phyloP scores from a whole-genome alignment of 2,888 invertebrate species.

The Orthosia incerta region DNA sequence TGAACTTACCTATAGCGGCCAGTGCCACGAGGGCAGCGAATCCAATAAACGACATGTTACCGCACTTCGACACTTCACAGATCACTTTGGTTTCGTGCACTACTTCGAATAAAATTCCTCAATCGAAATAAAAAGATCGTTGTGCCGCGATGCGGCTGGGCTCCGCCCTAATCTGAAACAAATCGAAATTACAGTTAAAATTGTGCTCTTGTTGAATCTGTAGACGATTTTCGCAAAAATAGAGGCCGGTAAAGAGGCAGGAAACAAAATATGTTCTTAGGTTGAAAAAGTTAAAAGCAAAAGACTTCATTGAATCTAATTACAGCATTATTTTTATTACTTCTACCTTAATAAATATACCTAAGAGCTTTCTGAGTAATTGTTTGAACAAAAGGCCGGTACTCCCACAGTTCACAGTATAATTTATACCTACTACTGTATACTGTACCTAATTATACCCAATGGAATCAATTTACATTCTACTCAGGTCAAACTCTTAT shows the following conservation, averaged over 20 bases:
- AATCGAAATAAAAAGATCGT: constrained; percentile 70
- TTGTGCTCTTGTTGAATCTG: constrained; percentile 15
- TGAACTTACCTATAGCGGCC: constrained; percentile 84
- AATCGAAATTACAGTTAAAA: constrained; percentile 65
- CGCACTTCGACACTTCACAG: constrained; percentile 84
- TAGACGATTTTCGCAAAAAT: constrained; percentile 19
- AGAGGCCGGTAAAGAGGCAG: not conserved
- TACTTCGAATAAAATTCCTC: constrained; percentile 73
- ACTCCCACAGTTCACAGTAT: constrained; percentile 10
- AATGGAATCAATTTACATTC: constrained; percentile 17
- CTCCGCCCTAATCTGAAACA: constrained; percentile 88
- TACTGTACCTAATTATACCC: constrained; percentile 12
- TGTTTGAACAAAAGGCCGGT: constrained; percentile 21
- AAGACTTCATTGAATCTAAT: constrained; percentile 21
- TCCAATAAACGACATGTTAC: constrained; percentile 82
- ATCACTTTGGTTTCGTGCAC: constrained; percentile 81
- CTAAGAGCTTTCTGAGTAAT: constrained; percentile 22
- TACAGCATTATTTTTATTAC: constrained; percentile 28
- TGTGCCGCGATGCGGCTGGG: constrained; percentile 88
- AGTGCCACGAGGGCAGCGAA: constrained; percentile 86
- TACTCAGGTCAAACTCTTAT: not conserved
- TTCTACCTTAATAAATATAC: not conserved
- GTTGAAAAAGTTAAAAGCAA: not conserved
- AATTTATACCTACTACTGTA: constrained; percentile 7
- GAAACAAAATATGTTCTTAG: constrained; percentile 6